Evolutionary conservation across 1,140 invertebrate genomes (phyloP).

Genomic region (Zaprionus tsacasi): DNA sequence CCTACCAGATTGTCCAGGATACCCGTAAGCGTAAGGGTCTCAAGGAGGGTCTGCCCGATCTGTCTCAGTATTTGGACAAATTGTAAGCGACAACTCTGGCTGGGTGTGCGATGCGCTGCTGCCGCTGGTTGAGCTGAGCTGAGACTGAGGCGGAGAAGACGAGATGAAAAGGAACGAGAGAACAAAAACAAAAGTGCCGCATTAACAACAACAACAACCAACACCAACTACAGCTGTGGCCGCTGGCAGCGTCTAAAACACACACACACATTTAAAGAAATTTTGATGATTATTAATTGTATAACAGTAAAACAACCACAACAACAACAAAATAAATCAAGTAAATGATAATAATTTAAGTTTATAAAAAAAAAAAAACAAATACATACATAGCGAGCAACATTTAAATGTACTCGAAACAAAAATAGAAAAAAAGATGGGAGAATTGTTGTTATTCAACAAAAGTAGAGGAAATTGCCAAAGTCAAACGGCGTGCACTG

Average conservation of each 20-base stretch:
- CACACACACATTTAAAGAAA: constrained; percentile 70
- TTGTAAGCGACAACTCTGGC: constrained; percentile 87
- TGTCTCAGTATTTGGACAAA: constrained; percentile 96
- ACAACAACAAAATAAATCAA: constrained; percentile 78
- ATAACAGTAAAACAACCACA: constrained; percentile 69
- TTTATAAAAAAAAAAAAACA: constrained; percentile 66
- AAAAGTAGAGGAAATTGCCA: not conserved
- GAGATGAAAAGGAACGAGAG: not conserved
- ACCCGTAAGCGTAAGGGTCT: constrained; percentile 99
- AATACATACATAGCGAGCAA: constrained; percentile 36
- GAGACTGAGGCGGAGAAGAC: constrained; percentile 15
- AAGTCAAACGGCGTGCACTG: not conserved
- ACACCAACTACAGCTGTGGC: constrained; percentile 42
- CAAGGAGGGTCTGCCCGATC: constrained; percentile 97
- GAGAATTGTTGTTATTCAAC: constrained; percentile 2
- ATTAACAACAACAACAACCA: constrained; percentile 34
- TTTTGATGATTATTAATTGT: constrained; percentile 81
- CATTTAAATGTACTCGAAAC: constrained; percentile 22
- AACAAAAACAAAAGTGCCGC: constrained; percentile 28
- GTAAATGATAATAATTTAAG: constrained; percentile 75
- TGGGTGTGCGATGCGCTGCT: constrained; percentile 28
- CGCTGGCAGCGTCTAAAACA: constrained; percentile 68
- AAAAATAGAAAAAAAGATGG: constrained; percentile 10
- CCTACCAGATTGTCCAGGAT: constrained; percentile 94
- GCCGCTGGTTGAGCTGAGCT: constrained; percentile 52